A percentile compares a stretch with the other conserved stretches of the same genome.
These are phyloP conservation scores for Eupithecia dodoneata DNA, from an alignment of 2,888 invertebrate species.

Conservation along the genomic window DNA sequence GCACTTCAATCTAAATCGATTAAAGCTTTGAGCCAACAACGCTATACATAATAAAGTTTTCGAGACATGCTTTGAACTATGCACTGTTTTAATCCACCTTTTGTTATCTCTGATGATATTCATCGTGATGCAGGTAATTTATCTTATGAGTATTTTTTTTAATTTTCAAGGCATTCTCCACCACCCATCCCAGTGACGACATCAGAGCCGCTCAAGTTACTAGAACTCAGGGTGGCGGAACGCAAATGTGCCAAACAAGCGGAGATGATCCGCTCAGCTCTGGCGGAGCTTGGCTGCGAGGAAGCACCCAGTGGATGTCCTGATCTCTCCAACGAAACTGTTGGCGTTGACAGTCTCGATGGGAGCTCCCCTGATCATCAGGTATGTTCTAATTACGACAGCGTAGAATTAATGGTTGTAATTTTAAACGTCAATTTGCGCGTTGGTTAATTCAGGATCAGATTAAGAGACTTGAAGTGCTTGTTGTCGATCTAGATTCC, in stretches of 20 bases:
- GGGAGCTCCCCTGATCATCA: constrained; percentile 87
- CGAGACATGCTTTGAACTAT: background rate
- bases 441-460: constrained; percentile 14
- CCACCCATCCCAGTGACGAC: constrained; percentile 78
- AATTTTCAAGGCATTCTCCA: constrained; percentile 70
- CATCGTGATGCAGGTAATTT: background rate
- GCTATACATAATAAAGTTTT: background rate
- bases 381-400: constrained; percentile 65
- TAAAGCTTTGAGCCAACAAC: background rate
- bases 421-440: constrained; percentile 20
- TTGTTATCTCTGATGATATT: background rate
- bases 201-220: constrained; percentile 88
- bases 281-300: constrained; percentile 94
- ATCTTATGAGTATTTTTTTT: background rate
- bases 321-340: constrained; percentile 91
- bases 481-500: constrained; percentile 26
- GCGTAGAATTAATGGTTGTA: constrained; percentile 16
- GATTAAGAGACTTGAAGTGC: background rate
- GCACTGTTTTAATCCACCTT: too few relatives aligned
- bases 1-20: background rate
- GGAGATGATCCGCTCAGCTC: constrained; percentile 92
- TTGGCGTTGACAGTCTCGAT: constrained; percentile 85
- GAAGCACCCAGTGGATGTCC: constrained; percentile 93
- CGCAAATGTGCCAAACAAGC: constrained; percentile 92
- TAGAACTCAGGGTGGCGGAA: constrained; percentile 92